Conservation (phyloP, 2,888 invertebrate genomes). For the Sturmia bella region DNA sequence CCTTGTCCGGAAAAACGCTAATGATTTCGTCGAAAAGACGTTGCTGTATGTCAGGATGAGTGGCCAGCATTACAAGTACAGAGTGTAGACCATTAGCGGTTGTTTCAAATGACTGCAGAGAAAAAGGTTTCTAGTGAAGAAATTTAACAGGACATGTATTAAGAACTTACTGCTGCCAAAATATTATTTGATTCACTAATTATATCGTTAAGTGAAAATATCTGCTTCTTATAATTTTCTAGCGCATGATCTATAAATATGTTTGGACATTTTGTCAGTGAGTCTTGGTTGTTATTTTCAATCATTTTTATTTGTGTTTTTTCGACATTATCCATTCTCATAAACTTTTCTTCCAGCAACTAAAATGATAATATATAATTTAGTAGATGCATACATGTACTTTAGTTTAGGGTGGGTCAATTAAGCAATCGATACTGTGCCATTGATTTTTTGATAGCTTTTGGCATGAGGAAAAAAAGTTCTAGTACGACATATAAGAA, state of each 20-base stretch:
- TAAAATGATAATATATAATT: neutral
- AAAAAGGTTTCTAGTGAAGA: neutral
- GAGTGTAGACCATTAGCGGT: slow-evolving; percentile 69
- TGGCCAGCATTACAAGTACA: slow-evolving; percentile 71
- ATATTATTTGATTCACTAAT: slow-evolving; percentile 71
- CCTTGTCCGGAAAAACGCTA: slow-evolving; percentile 69
- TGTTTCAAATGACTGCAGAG: slow-evolving; percentile 71
- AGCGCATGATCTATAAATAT: slow-evolving; percentile 73
- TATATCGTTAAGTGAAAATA: slow-evolving; percentile 70
- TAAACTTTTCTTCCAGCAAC: slow-evolving; percentile 16
- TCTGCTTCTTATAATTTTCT: slow-evolving; percentile 65
- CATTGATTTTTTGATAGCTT: no score
- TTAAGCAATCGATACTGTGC: no score
- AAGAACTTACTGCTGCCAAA: slow-evolving; percentile 69
- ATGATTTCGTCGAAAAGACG: slow-evolving; percentile 70
- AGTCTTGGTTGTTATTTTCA: neutral
- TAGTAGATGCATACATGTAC: no score
- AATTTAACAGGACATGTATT: neutral
- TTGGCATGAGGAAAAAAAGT: no score
- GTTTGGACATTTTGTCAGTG: slow-evolving; percentile 67
- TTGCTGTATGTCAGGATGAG: slow-evolving; percentile 70
- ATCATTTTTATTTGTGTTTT: neutral
- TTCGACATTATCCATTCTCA: neutral
- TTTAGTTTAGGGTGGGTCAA: no score
- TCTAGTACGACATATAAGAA: no score